Base-by-base conservation (phyloP, 2,888 invertebrate species). In the Orchesella flavescens region DNA sequence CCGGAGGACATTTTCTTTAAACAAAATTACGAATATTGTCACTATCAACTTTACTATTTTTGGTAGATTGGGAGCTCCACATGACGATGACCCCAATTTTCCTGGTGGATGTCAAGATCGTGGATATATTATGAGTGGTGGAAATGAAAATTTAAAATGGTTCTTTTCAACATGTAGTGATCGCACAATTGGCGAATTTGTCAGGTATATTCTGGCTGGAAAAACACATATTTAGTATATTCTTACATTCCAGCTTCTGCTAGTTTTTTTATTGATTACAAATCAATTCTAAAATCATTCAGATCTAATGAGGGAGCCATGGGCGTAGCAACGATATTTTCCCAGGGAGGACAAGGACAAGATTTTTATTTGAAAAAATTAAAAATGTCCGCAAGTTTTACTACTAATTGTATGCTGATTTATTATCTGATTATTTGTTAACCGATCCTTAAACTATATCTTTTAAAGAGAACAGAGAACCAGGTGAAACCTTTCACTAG, bases 101-200 rank as follows among this genome's bases (percentile, higher is more conserved):
- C 82, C 82, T 10, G 84, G 82, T 0, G 83, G 84, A 2, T 83
- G 84, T 71, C 1, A n/a, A 19, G 77, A 78, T 12, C 46, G 68
- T 17, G 86, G 85, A 2, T 86, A 82, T 23, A 85, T 86, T 23
- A 85, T 85, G 84, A 66, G 74, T n/a, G 84, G 85, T 34, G 79
- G 77, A 17, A 80, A 68, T 19, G 80, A 85, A 46, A 74, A 85
- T 1, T 43, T 69, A n/a, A 66, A 77, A 34, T 86, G 59, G 49
- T 84, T 80, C 80, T 86, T 86, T 44, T 84, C 84, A 1, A 73
- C 78, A 5, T 86, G 86, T 43, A 85, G 84, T 57, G 78, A 85
- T 17, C 65, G 85, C 13, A 49, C 55, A 0, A 77, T 86, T 44
- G 69, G 65, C 1, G 21, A 61, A 3, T 82, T 81, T 65, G 84